phyloP scores from a whole-genome alignment of 2,888 invertebrate genomes.

The Beris chalybata region DNA sequence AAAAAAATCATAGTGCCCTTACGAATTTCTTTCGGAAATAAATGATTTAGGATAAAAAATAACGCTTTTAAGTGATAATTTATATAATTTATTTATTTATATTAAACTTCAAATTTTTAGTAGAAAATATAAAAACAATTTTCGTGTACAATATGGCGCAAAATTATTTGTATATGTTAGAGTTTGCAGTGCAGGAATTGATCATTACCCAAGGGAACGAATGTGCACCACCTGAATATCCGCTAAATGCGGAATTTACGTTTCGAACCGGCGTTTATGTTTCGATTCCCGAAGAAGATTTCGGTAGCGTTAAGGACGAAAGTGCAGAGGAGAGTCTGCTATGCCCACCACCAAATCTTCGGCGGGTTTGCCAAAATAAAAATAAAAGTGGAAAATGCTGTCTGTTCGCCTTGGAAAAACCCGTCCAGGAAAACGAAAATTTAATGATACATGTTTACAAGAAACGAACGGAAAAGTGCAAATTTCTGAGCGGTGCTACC shows the following conservation, averaged over 20 bases:
- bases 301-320: conserved; percentile 41
- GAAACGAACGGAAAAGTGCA: conserved; percentile 52
- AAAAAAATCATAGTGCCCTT: no score
- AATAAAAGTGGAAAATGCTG: conserved; percentile 50
- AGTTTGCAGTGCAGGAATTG: conserved; percentile 53
- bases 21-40: background rate
- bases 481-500: conserved; percentile 51
- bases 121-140: conserved; percentile 17
- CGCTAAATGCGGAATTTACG: conserved; percentile 52
- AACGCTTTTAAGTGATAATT: conserved; percentile 5
- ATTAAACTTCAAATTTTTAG: conserved; percentile 23
- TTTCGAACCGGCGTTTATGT: conserved; percentile 53
- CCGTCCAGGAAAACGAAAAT: conserved; percentile 49
- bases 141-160: conserved; percentile 43
- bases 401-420: conserved; percentile 50
- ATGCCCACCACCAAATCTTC: background rate
- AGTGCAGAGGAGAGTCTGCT: background rate
- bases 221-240: conserved; percentile 56
- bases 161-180: conserved; percentile 53
- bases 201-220: conserved; percentile 50
- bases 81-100: conserved; percentile 12
- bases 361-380: background rate
- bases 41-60: conserved; percentile 6
- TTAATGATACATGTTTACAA: conserved; percentile 51
- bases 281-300: conserved; percentile 51